Conservation (phyloP, 2,113 vertebrate genomes). For the Gasterosteus aculeatus region DNA sequence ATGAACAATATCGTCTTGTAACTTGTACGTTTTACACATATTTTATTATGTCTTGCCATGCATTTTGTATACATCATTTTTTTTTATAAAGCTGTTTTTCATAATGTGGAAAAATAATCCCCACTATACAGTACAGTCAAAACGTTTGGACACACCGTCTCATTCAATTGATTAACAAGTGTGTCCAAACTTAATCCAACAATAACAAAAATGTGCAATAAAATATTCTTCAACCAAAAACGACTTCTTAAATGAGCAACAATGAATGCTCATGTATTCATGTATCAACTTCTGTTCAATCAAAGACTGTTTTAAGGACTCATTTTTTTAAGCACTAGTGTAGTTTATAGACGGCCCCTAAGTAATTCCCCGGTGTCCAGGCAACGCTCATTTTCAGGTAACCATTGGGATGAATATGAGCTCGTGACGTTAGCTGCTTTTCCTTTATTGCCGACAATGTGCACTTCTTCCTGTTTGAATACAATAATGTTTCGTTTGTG, state of each 20-base stretch:
- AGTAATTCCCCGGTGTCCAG: background rate
- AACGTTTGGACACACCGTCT: no score
- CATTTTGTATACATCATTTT: no score
- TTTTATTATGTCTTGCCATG: background rate
- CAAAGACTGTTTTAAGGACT: background rate
- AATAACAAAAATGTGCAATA: background rate
- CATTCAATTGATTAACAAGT: no score
- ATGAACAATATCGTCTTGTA: background rate
- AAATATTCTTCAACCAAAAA: background rate
- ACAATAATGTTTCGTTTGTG: background rate
- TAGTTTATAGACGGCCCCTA: constrained; percentile 36
- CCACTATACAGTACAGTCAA: background rate
- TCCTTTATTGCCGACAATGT: background rate
- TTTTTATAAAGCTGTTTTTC: background rate
- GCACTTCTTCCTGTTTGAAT: background rate
- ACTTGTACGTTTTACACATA: background rate
- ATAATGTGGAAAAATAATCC: background rate
- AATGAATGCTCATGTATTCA: no score
- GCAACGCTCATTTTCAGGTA: background rate
- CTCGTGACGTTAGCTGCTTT: background rate
- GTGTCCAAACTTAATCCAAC: background rate
- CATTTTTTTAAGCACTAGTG: background rate
- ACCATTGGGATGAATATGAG: background rate
- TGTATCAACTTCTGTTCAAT: background rate
- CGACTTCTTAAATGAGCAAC: no score